Conservation (phyloP, 2,113 vertebrate genomes). For the Passer montanus region DNA sequence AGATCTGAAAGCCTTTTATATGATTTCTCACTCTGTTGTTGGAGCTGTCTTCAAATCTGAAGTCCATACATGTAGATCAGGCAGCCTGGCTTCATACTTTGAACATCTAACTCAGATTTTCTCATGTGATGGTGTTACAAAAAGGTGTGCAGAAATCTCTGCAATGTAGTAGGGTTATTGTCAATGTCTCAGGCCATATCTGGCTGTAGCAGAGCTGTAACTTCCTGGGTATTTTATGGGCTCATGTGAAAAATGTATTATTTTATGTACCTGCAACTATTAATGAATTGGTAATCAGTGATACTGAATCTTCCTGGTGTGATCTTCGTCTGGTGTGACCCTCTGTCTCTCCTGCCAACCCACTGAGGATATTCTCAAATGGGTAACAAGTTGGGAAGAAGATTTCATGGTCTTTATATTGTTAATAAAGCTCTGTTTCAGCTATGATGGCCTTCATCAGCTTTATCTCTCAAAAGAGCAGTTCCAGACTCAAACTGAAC, state of each 20-base stretch:
- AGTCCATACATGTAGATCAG: background rate
- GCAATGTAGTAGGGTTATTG: background rate
- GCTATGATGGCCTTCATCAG: background rate
- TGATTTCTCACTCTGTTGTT: background rate
- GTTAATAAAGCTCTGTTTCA: background rate
- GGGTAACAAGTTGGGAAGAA: background rate
- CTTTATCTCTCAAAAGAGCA: background rate
- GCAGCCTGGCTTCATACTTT: background rate
- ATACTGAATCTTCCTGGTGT: background rate
- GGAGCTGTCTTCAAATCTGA: background rate
- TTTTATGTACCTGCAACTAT: background rate
- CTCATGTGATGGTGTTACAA: fast-evolving
- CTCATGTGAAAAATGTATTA: background rate
- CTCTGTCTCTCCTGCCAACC: fast-evolving
- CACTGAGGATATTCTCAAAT: background rate
- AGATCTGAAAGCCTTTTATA: background rate
- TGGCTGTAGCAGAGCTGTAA: background rate
- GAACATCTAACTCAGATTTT: background rate
- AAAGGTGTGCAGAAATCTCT: background rate
- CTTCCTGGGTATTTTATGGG: background rate
- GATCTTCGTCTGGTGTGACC: background rate
- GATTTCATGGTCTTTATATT: background rate
- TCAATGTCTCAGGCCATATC: background rate
- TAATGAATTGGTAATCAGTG: background rate
- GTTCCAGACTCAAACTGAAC: background rate